Base-by-base conservation (phyloP, 1,140 invertebrate genomes). In the Conopomorpha cramerella region DNA sequence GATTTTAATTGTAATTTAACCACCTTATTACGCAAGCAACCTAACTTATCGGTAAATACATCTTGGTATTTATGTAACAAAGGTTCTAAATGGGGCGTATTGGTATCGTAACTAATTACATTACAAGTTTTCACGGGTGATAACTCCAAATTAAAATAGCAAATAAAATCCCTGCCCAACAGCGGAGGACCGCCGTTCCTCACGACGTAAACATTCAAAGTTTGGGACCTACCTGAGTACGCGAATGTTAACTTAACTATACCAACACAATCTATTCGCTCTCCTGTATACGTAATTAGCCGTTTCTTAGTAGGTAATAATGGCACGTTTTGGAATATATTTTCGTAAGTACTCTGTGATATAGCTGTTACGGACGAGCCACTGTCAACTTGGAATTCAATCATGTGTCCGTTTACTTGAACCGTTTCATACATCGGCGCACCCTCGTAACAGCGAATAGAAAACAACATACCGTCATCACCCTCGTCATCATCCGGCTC, bases 151-250 rank as follows among this genome's bases (percentile, higher is more conserved):
- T 33, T 19, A 33, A 33, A 33, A 7, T 3, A 2, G 3, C 16
- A 17, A 18, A 33, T 33, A 19, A 33, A 33, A 33, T 33, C 17
- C 2, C 31, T 3, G 11, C 31, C 31, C 3, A 33, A 11, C 4
- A 33, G 4, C n/a, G 31, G 17, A 2, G 31, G 31, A 2, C 31
- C 31, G 6, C 31, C 31, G 17, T 19, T 19, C 3, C 31, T 4
- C 2, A 33, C 17, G 2, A 33, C 31, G 23, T 8, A 33, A 11
- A 33, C 16, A 19, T 33, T 12, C 12, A 33, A 6, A 12, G 3
- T 6, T 8, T 13, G 16, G 2, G 2, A n/a, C 8, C 12, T 2
- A 8, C n/a, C n/a, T n/a, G n/a, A n/a, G n/a, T n/a, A n/a, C n/a
- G n/a, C n/a, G n/a, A n/a, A n/a, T n/a, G n/a, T n/a, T n/a, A n/a